Evolutionary conservation across 2,888 invertebrate genomes (phyloP).

Genomic region (Drosophila falleni): DNA sequence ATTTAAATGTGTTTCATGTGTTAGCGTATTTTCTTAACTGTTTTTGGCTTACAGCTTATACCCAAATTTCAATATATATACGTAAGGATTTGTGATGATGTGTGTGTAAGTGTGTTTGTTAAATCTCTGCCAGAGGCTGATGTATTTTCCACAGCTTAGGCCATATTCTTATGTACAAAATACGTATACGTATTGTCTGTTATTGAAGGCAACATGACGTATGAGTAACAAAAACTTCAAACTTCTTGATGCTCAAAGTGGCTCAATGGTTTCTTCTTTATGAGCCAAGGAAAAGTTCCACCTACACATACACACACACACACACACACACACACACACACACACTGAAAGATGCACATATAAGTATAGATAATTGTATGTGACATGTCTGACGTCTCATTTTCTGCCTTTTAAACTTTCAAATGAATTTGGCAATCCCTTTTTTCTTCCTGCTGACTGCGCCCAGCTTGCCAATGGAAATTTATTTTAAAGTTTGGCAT

Average conservation of each 20-base stretch:
- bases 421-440: constrained; percentile 50
- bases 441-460: constrained; percentile 29
- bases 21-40: not conserved
- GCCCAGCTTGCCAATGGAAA: constrained; percentile 50
- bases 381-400: constrained; percentile 67
- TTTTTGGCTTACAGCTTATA: constrained; percentile 5
- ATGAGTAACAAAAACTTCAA: constrained; percentile 58
- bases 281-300: not conserved
- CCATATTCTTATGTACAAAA: constrained; percentile 15
- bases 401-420: constrained; percentile 69
- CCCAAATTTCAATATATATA: constrained; percentile 14
- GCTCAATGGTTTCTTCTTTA: constrained; percentile 20
- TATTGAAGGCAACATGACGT: constrained; percentile 43
- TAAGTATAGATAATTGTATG: constrained; percentile 49
- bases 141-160: constrained; percentile 50
- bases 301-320: not conserved
- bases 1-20: constrained; percentile 1
- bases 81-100: constrained; percentile 3
- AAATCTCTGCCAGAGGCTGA: constrained; percentile 36
- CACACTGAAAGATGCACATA: not conserved
- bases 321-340: not conserved
- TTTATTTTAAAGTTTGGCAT: constrained; percentile 65
- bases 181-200: constrained; percentile 17
- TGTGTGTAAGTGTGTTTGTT: constrained; percentile 12
- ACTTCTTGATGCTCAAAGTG: constrained; percentile 46